Base-by-base conservation (phyloP, 2,888 invertebrate species). In the Acleris emargana region DNA sequence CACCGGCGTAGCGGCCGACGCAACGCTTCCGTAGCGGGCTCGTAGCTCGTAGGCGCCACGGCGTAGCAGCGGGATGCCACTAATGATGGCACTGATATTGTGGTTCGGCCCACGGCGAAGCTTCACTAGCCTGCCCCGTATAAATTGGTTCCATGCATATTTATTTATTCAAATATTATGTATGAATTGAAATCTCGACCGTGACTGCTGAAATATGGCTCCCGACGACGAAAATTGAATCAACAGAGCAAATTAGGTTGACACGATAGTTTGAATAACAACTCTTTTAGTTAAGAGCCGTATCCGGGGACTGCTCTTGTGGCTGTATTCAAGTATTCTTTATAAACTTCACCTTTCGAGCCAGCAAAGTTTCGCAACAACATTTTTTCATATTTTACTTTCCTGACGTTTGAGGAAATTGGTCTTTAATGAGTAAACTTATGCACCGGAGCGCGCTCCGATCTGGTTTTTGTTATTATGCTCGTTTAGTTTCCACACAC, bases 121-220 rank as follows among this genome's bases (percentile, higher is more conserved):
- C 71, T 58, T 60, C 68, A 73, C 72, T 72, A 72, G 69, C 71
- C 67, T 83, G 80, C 83, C 86, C 90, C 87, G 88, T 89, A 91
- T 90, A 91, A 91, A 91, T 91, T 92, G 91, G 85, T 90, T 90
- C 86, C 91, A 92, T 92, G 91, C 91, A 91, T 92, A 92, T 92
- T 91, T 91, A 91, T 91, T 91, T 92, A 91, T 92, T 92, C 92
- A 91, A 92, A 92, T 91, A 78, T 81, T 81, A 87, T 87, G 88
- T 89, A 91, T 89, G 90, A 90, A 90, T 91, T 91, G 91, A 91
- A 90, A 91, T 90, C 89, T 88, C 87, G 77, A 73, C 77, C 77
- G 79, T 81, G 83, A 87, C 89, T 86, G 87, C 89, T 89, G 87
- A 89, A 91, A 90, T 86, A 88, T 87, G 88, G 84, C 82, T 82